Evolutionary conservation across 2,113 vertebrate species (phyloP).

Genomic region (Brachionichthys hirsutus): DNA sequence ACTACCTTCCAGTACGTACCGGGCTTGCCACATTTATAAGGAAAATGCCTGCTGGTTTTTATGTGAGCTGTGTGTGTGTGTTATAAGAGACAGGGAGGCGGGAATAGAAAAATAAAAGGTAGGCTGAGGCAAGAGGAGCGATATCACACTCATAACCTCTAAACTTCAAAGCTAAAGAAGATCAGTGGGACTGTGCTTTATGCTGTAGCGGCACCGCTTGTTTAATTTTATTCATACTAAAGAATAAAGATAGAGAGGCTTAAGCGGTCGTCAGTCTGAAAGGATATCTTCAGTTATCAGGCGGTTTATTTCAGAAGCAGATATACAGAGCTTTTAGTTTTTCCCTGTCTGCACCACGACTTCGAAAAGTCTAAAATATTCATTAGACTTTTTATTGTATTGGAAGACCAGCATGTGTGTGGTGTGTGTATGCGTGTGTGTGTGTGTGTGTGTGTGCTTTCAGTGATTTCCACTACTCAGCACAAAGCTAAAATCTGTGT

Average conservation of each 20-base stretch:
- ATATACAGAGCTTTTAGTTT: no score
- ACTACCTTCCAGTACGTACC: constrained; percentile 20
- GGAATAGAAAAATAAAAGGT: constrained; percentile 3
- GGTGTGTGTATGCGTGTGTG: not conserved
- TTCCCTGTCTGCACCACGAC: no score
- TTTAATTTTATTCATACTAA: not conserved
- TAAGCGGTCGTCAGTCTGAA: no score
- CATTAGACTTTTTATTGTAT: no score
- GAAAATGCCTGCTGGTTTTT: constrained; percentile 25
- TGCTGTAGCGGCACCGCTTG: no score
- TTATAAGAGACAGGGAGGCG: not conserved
- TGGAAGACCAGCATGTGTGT: not conserved
- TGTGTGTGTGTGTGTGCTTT: constrained; percentile 1
- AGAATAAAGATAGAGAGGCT: no score
- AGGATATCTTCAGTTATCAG: no score
- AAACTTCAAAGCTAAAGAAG: not conserved
- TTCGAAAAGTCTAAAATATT: no score
- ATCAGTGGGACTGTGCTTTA: no score
- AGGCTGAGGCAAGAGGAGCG: constrained; percentile 1
- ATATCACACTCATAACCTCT: not conserved
- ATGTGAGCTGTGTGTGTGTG: constrained; percentile 11
- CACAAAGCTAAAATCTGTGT: constrained; percentile 53
- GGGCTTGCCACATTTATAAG: constrained; percentile 10
- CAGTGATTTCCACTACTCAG: constrained; percentile 34
- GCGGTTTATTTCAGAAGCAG: no score